Percentiles rank a stretch among this genome's conserved stretches.
phyloP scores from a whole-genome alignment of 2,797 vertebrate genomes.

The Euthynnus affinis region DNA sequence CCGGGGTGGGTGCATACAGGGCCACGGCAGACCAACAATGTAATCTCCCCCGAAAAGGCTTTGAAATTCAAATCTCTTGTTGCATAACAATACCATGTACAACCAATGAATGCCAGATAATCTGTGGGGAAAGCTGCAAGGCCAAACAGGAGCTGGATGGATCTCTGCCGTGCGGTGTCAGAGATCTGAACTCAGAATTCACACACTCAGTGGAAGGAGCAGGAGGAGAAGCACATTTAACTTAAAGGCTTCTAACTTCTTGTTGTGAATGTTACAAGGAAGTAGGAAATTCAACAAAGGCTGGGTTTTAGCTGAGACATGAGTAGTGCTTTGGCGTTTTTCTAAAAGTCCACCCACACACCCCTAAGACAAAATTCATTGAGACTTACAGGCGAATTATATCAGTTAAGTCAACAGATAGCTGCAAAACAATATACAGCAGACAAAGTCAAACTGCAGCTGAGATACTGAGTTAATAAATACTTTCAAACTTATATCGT shows the following conservation, averaged over 20 bases:
- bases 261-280: not conserved
- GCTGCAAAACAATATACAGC: not conserved
- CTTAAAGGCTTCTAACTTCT: constrained; percentile 28
- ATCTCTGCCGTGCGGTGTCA: constrained; percentile 69
- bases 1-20: constrained; percentile 23
- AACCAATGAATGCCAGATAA: constrained; percentile 75
- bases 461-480: not conserved
- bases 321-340: not conserved
- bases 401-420: not conserved
- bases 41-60: constrained; percentile 71
- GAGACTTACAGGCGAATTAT: too few relatives aligned
- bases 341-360: constrained; percentile 8
- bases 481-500: too few relatives aligned
- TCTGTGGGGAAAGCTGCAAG: constrained; percentile 57
- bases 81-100: constrained; percentile 79
- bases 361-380: constrained; percentile 1
- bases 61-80: constrained; percentile 81
- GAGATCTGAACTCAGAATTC: constrained; percentile 45
- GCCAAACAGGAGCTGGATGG: constrained; percentile 68
- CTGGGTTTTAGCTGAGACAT: not conserved
- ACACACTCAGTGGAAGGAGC: constrained; percentile 5
- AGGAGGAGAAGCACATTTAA: constrained; percentile 3
- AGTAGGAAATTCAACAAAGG: not conserved
- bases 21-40: constrained; percentile 44
- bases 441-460: not conserved